Percentiles rank a stretch among this genome's conserved stretches.
These are phyloP conservation scores for Catamblyrhynchus diadema DNA, from an alignment of 2,797 vertebrate genomes.

Conservation along the genomic window DNA sequence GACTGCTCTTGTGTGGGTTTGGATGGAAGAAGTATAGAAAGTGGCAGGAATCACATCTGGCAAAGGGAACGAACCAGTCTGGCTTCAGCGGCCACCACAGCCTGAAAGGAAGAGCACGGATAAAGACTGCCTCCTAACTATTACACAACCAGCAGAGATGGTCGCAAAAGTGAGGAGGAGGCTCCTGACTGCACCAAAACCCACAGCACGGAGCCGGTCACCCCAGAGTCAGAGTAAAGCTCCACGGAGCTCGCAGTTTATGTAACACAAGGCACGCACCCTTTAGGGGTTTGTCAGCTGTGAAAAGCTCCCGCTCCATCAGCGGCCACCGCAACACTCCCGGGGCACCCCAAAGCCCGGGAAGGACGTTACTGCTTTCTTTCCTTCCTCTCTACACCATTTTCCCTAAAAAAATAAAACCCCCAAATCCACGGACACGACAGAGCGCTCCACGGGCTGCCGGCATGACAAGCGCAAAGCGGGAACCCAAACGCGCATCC, in stretches of 20 bases:
- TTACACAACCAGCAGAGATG: conserved; percentile 20
- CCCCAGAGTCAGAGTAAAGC: not conserved
- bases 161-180: not conserved
- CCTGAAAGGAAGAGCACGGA: not conserved
- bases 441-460: not conserved
- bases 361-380: not conserved
- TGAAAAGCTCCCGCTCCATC: not conserved
- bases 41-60: not conserved
- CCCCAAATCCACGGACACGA: not conserved
- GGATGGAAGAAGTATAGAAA: not conserved
- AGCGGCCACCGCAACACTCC: not conserved
- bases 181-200: not conserved
- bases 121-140: not conserved
- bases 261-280: not conserved
- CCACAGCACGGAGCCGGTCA: not conserved
- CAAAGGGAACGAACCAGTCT: not conserved
- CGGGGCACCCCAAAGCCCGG: not conserved
- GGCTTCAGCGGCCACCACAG: not conserved
- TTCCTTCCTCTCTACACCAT: not conserved
- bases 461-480: not conserved
- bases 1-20: not conserved
- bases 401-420: not conserved
- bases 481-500: not conserved
- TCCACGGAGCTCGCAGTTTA: not conserved
- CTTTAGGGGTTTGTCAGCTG: not conserved